These are phyloP conservation scores for Eurystomus gularis DNA, from an alignment of 2,113 vertebrate genomes.

Conservation along the genomic window DNA sequence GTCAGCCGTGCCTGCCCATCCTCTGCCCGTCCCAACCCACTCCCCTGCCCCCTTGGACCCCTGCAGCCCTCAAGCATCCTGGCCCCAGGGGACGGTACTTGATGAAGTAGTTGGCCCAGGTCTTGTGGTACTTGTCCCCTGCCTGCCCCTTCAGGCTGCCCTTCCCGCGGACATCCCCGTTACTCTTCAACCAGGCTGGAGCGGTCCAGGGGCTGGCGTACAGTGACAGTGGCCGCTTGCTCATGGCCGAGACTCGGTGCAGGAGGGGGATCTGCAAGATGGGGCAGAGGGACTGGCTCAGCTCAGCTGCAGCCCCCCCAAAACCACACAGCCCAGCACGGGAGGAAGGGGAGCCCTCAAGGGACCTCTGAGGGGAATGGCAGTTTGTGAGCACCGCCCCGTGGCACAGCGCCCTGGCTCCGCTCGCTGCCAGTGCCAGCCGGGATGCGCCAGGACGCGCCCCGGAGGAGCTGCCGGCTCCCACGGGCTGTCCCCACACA, in stretches of 20 bases:
- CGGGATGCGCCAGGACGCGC: not conserved
- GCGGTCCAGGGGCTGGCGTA: constrained; percentile 90
- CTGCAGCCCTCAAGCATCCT: rapidly evolving
- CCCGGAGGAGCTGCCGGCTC: not conserved
- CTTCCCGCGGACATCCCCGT: constrained; percentile 81
- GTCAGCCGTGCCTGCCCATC: rapidly evolving
- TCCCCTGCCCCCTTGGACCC: not conserved
- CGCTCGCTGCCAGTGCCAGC: not conserved
- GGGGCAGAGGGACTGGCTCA: not conserved
- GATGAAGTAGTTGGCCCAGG: constrained; percentile 92
- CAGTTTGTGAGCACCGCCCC: not conserved
- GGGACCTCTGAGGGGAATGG: rapidly evolving
- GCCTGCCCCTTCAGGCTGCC: constrained; percentile 86
- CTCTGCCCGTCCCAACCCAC: not conserved
- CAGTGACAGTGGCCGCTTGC: constrained; percentile 75
- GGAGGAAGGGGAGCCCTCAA: not conserved
- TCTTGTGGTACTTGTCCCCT: constrained; percentile 85
- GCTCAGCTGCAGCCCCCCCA: not conserved
- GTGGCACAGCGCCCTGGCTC: not conserved
- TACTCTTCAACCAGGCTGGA: constrained; percentile 91
- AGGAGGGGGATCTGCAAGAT: constrained; percentile 87
- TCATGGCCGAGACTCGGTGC: constrained; percentile 76
- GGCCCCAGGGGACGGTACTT: constrained; percentile 12
- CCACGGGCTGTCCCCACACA: not conserved
- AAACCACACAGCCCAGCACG: rapidly evolving